Conservation (phyloP, 2,888 invertebrate genomes). For the Neuroscelio doddi region DNA sequence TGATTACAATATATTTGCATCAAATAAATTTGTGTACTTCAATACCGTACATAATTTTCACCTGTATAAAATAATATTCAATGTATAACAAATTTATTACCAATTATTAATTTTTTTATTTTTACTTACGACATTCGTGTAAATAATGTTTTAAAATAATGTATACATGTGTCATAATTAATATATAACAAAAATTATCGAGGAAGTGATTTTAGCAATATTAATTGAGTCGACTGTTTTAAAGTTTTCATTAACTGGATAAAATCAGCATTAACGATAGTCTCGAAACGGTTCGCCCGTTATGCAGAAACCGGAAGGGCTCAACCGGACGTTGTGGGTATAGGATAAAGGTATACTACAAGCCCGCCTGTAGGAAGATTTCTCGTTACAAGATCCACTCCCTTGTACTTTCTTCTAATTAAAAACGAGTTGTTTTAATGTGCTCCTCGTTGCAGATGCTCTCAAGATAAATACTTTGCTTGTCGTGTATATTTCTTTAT, state of each 20-base stretch:
- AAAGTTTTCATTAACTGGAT: constrained; percentile 29
- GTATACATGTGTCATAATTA: too few relatives aligned
- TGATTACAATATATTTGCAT: too few relatives aligned
- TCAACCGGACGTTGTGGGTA: constrained; percentile 14
- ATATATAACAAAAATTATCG: too few relatives aligned
- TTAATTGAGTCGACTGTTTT: constrained; percentile 35
- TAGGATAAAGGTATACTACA: constrained; percentile 21
- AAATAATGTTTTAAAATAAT: too few relatives aligned
- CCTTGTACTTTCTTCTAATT: constrained; percentile 20
- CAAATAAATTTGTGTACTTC: too few relatives aligned
- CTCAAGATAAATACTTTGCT: too few relatives aligned
- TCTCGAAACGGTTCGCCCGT: constrained; percentile 3
- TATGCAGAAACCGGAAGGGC: constrained; percentile 15
- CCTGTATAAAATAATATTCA: too few relatives aligned
- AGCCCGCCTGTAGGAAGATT: neutral
- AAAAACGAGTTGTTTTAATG: constrained; percentile 21
- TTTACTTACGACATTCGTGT: too few relatives aligned
- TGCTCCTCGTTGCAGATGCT: constrained; percentile 2
- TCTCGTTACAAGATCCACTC: constrained; percentile 19
- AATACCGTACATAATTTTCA: too few relatives aligned
- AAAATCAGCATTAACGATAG: constrained; percentile 24
- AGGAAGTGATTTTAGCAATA: neutral
- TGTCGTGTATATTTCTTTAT: too few relatives aligned
- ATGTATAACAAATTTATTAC: too few relatives aligned
- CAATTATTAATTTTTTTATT: too few relatives aligned